Evolutionary conservation across 2,113 vertebrate species (phyloP).

Genomic region (Eretmochelys imbricata): DNA sequence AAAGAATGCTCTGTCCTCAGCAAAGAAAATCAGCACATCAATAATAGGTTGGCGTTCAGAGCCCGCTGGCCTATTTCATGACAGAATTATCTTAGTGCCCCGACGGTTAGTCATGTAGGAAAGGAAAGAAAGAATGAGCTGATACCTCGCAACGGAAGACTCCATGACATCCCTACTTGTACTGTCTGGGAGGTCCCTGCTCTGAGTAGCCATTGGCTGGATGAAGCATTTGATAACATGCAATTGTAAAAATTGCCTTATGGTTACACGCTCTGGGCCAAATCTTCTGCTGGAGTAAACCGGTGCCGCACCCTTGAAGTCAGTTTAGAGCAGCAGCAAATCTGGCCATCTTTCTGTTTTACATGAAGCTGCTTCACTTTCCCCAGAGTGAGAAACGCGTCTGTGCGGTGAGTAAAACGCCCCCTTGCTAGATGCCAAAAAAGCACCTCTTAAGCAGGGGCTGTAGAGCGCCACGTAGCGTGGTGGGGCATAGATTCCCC

Average conservation of each 20-base stretch:
- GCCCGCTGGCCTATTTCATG: neutral
- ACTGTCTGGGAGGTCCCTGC: neutral
- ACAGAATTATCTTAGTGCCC: neutral
- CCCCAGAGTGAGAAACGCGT: neutral
- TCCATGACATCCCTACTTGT: neutral
- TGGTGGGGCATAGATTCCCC: neutral
- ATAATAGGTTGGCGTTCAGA: neutral
- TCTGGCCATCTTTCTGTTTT: neutral
- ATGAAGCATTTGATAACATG: neutral
- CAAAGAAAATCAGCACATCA: neutral
- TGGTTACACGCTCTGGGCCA: neutral
- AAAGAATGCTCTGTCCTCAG: neutral
- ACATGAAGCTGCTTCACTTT: neutral
- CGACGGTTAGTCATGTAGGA: neutral
- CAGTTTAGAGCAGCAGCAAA: neutral
- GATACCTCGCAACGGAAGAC: too few relatives aligned
- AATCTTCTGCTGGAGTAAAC: neutral
- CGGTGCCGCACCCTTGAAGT: neutral
- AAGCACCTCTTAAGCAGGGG: neutral
- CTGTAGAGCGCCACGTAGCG: neutral
- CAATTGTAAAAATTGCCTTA: neutral
- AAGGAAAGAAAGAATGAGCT: neutral
- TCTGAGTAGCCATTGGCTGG: neutral
- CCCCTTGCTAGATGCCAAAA: neutral
- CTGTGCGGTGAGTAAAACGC: neutral